Percentiles rank a stretch among this genome's conserved stretches.
phyloP scores from a whole-genome alignment of 1,140 invertebrate species.

The Lerema accius region DNA sequence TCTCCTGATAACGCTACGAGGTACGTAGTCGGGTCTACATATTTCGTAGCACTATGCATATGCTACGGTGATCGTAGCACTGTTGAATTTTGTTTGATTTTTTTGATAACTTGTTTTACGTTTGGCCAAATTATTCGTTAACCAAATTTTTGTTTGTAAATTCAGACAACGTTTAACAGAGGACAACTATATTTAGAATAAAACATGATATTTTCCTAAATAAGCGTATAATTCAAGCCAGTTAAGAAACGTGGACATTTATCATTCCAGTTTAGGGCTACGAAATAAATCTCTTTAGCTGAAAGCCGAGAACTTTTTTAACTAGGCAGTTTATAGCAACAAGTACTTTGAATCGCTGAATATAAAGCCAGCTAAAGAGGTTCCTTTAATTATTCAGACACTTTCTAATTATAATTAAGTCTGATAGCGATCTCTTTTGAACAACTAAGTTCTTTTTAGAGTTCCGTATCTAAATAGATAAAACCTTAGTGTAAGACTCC shows the following conservation, averaged over 20 bases:
- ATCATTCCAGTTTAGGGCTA: slow-evolving; percentile 17
- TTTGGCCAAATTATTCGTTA: too few species aligned
- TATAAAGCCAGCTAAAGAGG: not conserved
- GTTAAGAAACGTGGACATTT: slow-evolving; percentile 23
- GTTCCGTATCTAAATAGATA: not conserved
- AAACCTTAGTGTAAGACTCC: too few species aligned
- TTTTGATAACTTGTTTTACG: too few species aligned
- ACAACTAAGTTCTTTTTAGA: not conserved
- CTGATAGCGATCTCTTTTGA: not conserved
- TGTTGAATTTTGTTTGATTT: not conserved
- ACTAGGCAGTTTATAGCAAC: slow-evolving; percentile 7
- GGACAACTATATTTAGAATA: too few species aligned
- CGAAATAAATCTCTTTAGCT: slow-evolving; percentile 20
- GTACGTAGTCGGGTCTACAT: too few species aligned
- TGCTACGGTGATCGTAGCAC: not conserved
- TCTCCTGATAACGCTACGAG: too few species aligned
- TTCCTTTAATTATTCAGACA: not conserved
- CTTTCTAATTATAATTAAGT: not conserved
- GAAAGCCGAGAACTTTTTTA: slow-evolving; percentile 9
- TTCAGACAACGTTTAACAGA: too few species aligned
- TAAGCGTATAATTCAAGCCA: slow-evolving; percentile 14
- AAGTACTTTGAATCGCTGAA: not conserved
- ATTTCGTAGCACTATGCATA: too few species aligned
- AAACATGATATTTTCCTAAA: slow-evolving; percentile 16
- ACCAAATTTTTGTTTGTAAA: too few species aligned